phyloP scores from a whole-genome alignment of 2,797 vertebrate genomes.

The Graptemys geographica region DNA sequence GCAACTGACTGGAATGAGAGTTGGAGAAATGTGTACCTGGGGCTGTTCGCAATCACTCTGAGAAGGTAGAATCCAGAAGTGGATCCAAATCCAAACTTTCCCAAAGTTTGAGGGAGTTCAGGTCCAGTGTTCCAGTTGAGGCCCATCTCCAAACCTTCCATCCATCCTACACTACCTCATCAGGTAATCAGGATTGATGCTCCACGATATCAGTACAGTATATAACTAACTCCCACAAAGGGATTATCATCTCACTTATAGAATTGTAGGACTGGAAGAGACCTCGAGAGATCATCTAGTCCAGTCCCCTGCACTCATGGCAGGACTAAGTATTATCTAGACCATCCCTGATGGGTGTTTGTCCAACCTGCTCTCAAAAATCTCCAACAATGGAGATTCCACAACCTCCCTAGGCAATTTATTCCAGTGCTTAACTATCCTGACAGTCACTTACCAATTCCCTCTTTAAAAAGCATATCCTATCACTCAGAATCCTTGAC shows the following conservation, averaged over 20 bases:
- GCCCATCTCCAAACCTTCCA: background rate
- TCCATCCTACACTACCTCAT: background rate
- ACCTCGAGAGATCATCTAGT: too few relatives aligned
- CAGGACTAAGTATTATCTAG: too few relatives aligned
- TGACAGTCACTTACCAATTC: background rate
- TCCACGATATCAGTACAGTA: background rate
- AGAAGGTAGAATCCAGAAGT: background rate
- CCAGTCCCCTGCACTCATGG: too few relatives aligned
- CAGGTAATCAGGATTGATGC: background rate
- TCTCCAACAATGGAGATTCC: too few relatives aligned
- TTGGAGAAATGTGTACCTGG: fast-evolving
- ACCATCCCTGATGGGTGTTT: too few relatives aligned
- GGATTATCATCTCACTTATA: background rate
- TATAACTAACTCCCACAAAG: background rate
- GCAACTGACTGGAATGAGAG: background rate
- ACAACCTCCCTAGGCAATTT: too few relatives aligned
- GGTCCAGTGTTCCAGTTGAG: background rate
- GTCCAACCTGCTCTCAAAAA: too few relatives aligned
- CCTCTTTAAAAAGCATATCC: slow-evolving; percentile 25
- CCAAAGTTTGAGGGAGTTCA: background rate
- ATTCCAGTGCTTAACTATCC: too few relatives aligned
- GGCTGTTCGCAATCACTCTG: background rate
- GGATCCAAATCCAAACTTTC: background rate
- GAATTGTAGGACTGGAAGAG: too few relatives aligned
- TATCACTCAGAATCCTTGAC: slow-evolving; percentile 21